phyloP scores from a whole-genome alignment of 2,797 vertebrate genomes.

The Falco concolor region DNA sequence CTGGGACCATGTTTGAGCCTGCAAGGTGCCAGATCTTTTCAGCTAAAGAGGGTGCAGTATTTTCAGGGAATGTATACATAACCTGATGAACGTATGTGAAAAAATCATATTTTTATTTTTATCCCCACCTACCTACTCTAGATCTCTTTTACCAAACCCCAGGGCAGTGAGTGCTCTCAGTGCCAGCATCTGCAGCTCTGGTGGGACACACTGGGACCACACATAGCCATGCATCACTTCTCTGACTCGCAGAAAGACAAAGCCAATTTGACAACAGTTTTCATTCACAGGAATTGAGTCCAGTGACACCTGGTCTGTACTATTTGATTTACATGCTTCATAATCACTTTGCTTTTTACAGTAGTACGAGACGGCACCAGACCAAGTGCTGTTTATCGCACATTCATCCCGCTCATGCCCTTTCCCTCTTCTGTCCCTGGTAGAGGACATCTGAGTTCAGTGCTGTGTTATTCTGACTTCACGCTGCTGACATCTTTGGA shows the following conservation, averaged over 20 bases:
- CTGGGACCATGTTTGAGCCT: neutral
- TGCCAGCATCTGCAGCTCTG: neutral
- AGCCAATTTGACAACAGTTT: neutral
- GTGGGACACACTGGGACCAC: neutral
- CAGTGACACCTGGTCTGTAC: neutral
- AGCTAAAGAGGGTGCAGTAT: neutral
- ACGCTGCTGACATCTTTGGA: neutral
- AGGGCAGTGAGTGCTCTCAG: neutral
- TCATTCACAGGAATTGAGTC: neutral
- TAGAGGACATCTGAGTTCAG: neutral
- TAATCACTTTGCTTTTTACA: neutral
- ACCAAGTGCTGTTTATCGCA: neutral
- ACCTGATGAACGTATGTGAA: neutral
- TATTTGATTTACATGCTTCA: neutral
- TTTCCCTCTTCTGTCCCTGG: fast-evolving
- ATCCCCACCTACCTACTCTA: neutral
- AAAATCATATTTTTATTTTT: neutral
- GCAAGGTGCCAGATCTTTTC: neutral
- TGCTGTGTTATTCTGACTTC: neutral
- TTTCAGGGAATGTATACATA: neutral
- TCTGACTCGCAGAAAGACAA: neutral
- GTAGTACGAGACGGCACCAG: fast-evolving
- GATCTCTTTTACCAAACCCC: neutral
- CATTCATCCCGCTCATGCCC: neutral
- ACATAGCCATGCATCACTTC: fast-evolving